Percentiles rank a stretch among this genome's conserved stretches.
Evolutionary conservation across 2,888 invertebrate genomes (phyloP).

Genomic region (Gandaritis pyraliata): DNA sequence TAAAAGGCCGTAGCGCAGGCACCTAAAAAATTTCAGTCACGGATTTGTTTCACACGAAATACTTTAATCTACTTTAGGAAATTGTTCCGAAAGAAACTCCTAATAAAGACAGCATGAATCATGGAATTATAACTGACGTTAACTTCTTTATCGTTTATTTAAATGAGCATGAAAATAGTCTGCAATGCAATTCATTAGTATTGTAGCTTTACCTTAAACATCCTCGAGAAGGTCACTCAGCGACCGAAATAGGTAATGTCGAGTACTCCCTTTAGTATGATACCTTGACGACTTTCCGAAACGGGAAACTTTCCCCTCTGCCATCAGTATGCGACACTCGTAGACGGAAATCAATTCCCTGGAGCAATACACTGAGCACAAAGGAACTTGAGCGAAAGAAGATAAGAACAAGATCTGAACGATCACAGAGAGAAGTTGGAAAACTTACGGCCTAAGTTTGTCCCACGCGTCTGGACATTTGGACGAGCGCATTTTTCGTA

Average conservation of each 20-base stretch:
- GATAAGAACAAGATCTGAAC: conserved; percentile 52
- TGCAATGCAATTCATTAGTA: conserved; percentile 42
- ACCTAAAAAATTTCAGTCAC: conserved; percentile 5
- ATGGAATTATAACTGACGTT: conserved; percentile 13
- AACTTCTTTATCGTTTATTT: conserved; percentile 25
- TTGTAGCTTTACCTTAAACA: conserved; percentile 46
- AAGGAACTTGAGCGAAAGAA: conserved; percentile 42
- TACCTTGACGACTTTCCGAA: conserved; percentile 52
- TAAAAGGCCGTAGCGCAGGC: conserved; percentile 3
- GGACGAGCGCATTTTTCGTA: conserved; percentile 69
- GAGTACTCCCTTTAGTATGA: conserved; percentile 52
- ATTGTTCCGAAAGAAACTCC: conserved; percentile 20
- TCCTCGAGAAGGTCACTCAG: conserved; percentile 52
- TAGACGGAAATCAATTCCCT: conserved; percentile 51
- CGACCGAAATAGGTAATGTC: conserved; percentile 55
- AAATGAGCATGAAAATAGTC: conserved; percentile 43
- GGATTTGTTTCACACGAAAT: conserved; percentile 8
- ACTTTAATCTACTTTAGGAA: conserved; percentile 7
- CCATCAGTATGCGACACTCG: conserved; percentile 57
- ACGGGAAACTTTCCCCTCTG: conserved; percentile 56
- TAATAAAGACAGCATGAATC: conserved; percentile 23
- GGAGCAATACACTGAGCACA: conserved; percentile 41
- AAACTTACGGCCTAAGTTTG: conserved; percentile 72
- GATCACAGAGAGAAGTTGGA: conserved; percentile 50
- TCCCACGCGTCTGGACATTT: conserved; percentile 65